These are phyloP conservation scores for Lepidurus couesii DNA, from an alignment of 1,140 invertebrate genomes.

Conservation along the genomic window DNA sequence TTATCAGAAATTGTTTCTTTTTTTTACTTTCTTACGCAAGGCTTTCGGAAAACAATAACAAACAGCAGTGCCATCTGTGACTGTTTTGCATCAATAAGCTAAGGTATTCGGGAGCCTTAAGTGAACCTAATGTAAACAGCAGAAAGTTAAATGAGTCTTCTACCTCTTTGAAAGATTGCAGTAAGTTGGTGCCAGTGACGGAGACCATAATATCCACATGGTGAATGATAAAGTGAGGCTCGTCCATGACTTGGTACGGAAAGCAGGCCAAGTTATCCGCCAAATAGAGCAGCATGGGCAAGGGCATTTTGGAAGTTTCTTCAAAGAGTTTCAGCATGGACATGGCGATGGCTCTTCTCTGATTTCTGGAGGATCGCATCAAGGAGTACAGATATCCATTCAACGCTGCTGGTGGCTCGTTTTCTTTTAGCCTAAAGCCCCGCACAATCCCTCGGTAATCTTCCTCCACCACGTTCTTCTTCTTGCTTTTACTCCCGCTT, in stretches of 20 bases:
- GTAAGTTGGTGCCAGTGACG: conserved; percentile 83
- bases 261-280: conserved; percentile 98
- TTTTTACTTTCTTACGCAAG: no score
- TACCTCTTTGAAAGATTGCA: conserved; percentile 85
- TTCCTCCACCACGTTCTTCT: conserved; percentile 44
- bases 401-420: conserved; percentile 74
- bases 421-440: conserved; percentile 69
- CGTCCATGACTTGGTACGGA: conserved; percentile 94
- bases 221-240: conserved; percentile 96
- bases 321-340: conserved; percentile 94
- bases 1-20: no score
- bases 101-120: neutral
- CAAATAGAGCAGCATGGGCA: conserved; percentile 91
- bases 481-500: conserved; percentile 33
- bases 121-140: no score
- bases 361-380: conserved; percentile 81
- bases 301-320: conserved; percentile 70
- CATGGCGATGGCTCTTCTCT: conserved; percentile 83
- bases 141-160: conserved; percentile 24
- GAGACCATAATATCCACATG: conserved; percentile 96
- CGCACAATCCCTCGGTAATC: conserved; percentile 54
- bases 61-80: no score
- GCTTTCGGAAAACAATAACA: no score
- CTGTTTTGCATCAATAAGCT: neutral
- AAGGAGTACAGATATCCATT: conserved; percentile 96